These are phyloP conservation scores for Pogonophryne albipinna DNA, from an alignment of 2,797 vertebrate species.

Conservation along the genomic window DNA sequence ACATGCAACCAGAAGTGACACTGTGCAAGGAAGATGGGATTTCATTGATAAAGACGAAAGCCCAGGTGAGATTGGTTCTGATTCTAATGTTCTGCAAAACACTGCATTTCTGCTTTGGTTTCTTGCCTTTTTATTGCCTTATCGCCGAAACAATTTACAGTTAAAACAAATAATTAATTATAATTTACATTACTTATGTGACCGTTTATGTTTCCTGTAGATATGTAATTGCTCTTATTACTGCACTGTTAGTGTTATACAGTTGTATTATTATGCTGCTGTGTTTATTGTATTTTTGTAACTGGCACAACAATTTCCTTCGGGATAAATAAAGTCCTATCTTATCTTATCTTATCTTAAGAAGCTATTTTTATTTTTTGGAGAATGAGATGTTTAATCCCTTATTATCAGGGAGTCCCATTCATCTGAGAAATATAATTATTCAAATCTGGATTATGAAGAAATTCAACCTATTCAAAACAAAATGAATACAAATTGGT, in stretches of 20 bases:
- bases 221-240: no score
- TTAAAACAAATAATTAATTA: no score
- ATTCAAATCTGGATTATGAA: constrained; percentile 17
- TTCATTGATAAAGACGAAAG: constrained; percentile 6
- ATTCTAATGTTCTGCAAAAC: constrained; percentile 12
- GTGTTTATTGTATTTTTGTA: no score
- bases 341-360: no score
- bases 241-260: no score
- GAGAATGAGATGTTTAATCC: neutral
- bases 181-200: no score
- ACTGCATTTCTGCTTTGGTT: neutral
- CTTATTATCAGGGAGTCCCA: neutral
- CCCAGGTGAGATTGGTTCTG: constrained; percentile 33
- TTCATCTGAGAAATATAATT: constrained; percentile 21
- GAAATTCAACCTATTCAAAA: constrained; percentile 21
- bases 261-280: no score
- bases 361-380: no score
- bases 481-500: constrained; percentile 31
- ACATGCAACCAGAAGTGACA: constrained; percentile 23
- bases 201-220: no score
- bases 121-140: neutral
- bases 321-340: no score
- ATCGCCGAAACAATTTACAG: no score
- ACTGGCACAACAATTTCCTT: no score
- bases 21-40: constrained; percentile 21